Evolutionary conservation across 2,113 vertebrate species (phyloP).

Genomic region (Myotis yumanensis): DNA sequence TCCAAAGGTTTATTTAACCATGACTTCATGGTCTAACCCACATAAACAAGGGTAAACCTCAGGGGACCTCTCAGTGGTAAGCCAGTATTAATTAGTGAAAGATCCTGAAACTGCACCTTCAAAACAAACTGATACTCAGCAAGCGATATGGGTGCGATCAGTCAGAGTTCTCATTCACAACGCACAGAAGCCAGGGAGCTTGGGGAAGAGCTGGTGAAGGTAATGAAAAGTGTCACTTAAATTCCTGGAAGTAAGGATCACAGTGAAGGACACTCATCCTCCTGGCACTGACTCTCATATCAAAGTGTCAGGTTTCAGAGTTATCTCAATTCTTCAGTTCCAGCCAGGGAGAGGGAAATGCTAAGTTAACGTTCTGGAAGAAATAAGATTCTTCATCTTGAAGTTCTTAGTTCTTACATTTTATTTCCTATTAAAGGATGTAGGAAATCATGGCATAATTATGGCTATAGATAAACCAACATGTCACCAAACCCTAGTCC

Average conservation of each 20-base stretch:
- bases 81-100: conserved; percentile 86
- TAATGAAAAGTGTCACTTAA: conserved; percentile 73
- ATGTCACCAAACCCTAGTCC: background rate
- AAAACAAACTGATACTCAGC: conserved; percentile 78
- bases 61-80: conserved; percentile 74
- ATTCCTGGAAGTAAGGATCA: conserved; percentile 72
- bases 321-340: conserved; percentile 45
- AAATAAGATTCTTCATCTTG: conserved; percentile 36
- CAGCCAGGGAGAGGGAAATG: background rate
- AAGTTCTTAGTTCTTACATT: background rate
- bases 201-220: conserved; percentile 32
- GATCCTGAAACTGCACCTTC: conserved; percentile 79
- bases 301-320: conserved; percentile 60
- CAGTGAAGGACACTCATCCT: conserved; percentile 68
- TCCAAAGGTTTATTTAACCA: conserved; percentile 77
- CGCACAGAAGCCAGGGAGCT: conserved; percentile 19
- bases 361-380: conserved; percentile 33
- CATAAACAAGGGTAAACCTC: conserved; percentile 82
- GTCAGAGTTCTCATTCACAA: conserved; percentile 67
- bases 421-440: conserved; percentile 11
- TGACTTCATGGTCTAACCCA: conserved; percentile 82
- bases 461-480: background rate
- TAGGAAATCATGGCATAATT: background rate
- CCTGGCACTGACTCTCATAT: conserved; percentile 36
- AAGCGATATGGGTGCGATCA: conserved; percentile 65